Conservation (phyloP, 2,888 invertebrate genomes). For the Agrotis exclamationis region DNA sequence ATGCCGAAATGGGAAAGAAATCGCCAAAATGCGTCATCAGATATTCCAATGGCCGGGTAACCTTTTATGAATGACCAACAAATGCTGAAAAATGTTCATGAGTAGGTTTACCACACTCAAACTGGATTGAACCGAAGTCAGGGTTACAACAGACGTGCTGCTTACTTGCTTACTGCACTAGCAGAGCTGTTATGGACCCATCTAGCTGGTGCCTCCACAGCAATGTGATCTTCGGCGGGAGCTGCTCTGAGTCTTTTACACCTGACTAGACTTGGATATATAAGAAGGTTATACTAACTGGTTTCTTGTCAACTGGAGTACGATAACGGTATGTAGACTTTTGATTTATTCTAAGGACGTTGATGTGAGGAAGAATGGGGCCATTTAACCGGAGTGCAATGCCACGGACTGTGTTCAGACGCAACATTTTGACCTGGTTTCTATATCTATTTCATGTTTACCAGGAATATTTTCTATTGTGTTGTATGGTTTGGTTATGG, state of each 20-base stretch:
- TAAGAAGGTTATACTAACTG: slow-evolving; percentile 66
- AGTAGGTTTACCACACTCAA: no score
- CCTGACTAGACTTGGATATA: background rate
- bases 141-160: background rate
- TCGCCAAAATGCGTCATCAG: no score
- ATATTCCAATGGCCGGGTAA: no score
- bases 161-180: background rate
- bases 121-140: background rate
- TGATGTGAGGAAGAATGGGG: slow-evolving; percentile 27
- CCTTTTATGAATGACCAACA: no score
- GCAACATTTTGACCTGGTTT: slow-evolving; percentile 46
- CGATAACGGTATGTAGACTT: slow-evolving; percentile 65
- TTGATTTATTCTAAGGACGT: slow-evolving; percentile 62
- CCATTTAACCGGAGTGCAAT: slow-evolving; percentile 11
- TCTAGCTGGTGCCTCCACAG: background rate
- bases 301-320: slow-evolving; percentile 69
- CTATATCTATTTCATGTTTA: slow-evolving; percentile 52
- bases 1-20: no score
- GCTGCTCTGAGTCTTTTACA: background rate
- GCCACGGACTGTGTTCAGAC: slow-evolving; percentile 45
- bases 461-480: slow-evolving; percentile 18
- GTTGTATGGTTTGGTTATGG: slow-evolving; percentile 15
- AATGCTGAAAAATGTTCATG: no score
- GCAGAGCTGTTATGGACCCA: background rate
- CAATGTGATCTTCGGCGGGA: background rate